Conservation (phyloP, 2,888 invertebrate species). For the Kuschelorhynchus macadamiae region DNA sequence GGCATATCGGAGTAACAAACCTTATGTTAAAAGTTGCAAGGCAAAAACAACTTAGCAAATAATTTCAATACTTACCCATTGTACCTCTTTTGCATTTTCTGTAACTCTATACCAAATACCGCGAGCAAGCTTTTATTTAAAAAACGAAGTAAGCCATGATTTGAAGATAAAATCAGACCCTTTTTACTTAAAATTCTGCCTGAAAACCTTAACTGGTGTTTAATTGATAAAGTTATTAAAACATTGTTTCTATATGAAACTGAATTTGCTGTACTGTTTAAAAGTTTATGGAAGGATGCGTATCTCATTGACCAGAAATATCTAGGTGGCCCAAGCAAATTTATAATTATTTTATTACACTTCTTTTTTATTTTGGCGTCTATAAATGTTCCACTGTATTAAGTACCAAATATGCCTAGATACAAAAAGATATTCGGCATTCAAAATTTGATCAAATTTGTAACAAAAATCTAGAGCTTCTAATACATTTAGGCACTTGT, state of each 20-base stretch:
- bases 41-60: neutral
- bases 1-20: neutral
- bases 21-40: neutral
- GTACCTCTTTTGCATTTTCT: neutral
- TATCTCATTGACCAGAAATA: slow-evolving; percentile 42
- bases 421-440: slow-evolving; percentile 23
- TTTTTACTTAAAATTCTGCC: slow-evolving; percentile 12
- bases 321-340: neutral
- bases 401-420: slow-evolving; percentile 29
- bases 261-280: slow-evolving; percentile 24
- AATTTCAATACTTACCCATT: neutral
- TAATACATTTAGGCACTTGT: slow-evolving; percentile 16
- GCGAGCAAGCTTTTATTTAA: neutral
- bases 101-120: neutral
- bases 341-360: slow-evolving; percentile 2
- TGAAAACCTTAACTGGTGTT: slow-evolving; percentile 28
- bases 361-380: neutral
- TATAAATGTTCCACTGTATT: slow-evolving; percentile 17
- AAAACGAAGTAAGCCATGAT: neutral
- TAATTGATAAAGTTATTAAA: slow-evolving; percentile 25
- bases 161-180: neutral
- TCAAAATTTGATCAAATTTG: slow-evolving; percentile 21
- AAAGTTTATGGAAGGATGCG: slow-evolving; percentile 33
- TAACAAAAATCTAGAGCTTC: slow-evolving; percentile 37
- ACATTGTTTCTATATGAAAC: slow-evolving; percentile 16